Evolutionary conservation across 2,797 vertebrate species (phyloP), one percentile per base, ranked within the genome.

Genomic region (Anas acuta): DNA sequence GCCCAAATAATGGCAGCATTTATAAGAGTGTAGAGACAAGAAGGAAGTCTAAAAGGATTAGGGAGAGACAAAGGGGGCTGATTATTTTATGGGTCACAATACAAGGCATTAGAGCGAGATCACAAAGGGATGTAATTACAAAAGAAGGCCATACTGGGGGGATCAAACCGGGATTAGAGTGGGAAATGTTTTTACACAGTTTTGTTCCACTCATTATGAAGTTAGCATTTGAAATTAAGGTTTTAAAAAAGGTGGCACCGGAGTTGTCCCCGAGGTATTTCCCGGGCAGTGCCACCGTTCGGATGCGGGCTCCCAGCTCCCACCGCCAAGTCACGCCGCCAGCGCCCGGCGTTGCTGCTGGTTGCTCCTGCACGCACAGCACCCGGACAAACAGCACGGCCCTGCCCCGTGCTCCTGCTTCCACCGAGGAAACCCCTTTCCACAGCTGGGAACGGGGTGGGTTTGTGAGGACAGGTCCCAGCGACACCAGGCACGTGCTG

Each of bases 41-140:
- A 96, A 97, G 96, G 96, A 97, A 97, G 96, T 96, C 96, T 97
- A 97, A 97, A 97, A 96, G 97, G 97, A 97, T 97, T 97, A 97
- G 92, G 74, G 84, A 91, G 95, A 96, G 96, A 97, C 96, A 97
- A 96, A 97, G 95, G 92, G 95, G 96, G 91, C 96, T 96, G 96
- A 96, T 97, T 96, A 97, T 97, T 97, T 97, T 97, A 96, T 97
- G 97, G 97, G 97, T 97, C 96, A 97, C 96, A 96, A 97, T 97
- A 94, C 95, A 97, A 96, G 96, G 96, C 97, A 97, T 97, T 96
- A 96, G 97, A 95, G 92, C 67, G 89, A 91, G 90, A 96, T 96
- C 96, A 97, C 97, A 97, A 97, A 97, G 95, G 96, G 96, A 96
- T 95, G 94, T 97, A 97, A 97, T 97, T 97, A 97, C 96, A 96